A percentile compares a stretch with the other conserved stretches of the same genome.
These are phyloP conservation scores for Alosa sapidissima DNA, from an alignment of 2,797 vertebrate genomes.

Conservation along the genomic window DNA sequence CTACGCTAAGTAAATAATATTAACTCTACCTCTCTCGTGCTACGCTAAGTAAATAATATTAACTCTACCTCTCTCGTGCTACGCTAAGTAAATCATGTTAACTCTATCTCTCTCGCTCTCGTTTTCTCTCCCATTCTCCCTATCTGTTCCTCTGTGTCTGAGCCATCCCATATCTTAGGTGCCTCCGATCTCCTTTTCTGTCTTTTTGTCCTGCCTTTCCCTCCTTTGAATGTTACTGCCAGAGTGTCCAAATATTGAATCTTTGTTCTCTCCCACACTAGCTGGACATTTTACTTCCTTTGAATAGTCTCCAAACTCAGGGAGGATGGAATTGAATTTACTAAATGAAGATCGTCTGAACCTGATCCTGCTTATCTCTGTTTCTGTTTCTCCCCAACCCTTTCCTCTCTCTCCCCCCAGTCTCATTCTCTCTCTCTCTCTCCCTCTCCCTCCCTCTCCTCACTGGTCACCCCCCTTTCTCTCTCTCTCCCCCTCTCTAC, in stretches of 20 bases:
- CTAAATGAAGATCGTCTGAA: too few species aligned
- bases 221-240: slow-evolving; percentile 20
- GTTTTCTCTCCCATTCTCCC: slow-evolving; percentile 21
- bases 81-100: not conserved
- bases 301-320: too few species aligned
- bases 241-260: too few species aligned
- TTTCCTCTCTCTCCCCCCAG: not conserved
- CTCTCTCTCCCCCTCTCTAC: not conserved
- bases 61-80: not conserved
- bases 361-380: not conserved
- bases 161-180: not conserved
- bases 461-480: not conserved
- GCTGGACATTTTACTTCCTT: too few species aligned
- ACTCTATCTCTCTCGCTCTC: not conserved
- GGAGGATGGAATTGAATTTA: too few species aligned
- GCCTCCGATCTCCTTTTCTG: slow-evolving; percentile 36
- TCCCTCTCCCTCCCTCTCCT: not conserved
- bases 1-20: not conserved
- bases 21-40: too few species aligned
- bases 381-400: not conserved
- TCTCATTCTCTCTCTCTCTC: not conserved
- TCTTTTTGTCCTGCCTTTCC: not conserved
- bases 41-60: not conserved
- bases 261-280: too few species aligned
- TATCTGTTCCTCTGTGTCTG: slow-evolving; percentile 21